phyloP scores from a whole-genome alignment of 2,113 vertebrate genomes.

The Sterna hirundo region DNA sequence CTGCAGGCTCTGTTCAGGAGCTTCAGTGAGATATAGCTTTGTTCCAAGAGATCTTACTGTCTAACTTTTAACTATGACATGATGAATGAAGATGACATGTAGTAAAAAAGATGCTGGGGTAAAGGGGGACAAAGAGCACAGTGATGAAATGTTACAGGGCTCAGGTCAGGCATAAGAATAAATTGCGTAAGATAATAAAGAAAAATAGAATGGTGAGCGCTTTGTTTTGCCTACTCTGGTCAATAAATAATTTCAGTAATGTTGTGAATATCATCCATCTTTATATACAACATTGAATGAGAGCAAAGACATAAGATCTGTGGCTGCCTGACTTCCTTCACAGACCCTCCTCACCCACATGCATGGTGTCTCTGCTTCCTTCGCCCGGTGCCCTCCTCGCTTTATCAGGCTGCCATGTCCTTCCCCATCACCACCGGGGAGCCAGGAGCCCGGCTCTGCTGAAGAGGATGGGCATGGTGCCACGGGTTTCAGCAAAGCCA shows the following conservation, averaged over 20 bases:
- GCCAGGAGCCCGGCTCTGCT: neutral
- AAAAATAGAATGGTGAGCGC: neutral
- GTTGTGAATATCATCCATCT: neutral
- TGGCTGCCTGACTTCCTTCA: neutral
- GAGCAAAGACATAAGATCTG: neutral
- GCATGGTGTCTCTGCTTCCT: neutral
- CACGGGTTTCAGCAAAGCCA: neutral
- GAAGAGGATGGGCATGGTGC: neutral
- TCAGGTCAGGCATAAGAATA: neutral
- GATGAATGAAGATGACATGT: neutral
- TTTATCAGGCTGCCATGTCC: neutral
- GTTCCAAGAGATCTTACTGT: neutral
- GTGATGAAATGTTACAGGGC: slow-evolving; percentile 20
- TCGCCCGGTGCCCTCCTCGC: fast-evolving
- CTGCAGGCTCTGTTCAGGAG: neutral
- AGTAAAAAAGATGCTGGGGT: neutral
- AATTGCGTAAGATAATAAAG: neutral
- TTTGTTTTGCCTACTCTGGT: neutral
- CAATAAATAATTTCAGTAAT: slow-evolving; percentile 38
- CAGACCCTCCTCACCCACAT: fast-evolving
- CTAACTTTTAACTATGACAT: slow-evolving; percentile 30
- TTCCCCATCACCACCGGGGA: neutral
- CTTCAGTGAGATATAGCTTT: neutral
- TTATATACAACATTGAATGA: neutral
- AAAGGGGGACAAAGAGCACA: neutral